A percentile compares a stretch with the other conserved stretches of the same genome.
phyloP scores from a whole-genome alignment of 2,113 vertebrate species.

The Caranx ignobilis region DNA sequence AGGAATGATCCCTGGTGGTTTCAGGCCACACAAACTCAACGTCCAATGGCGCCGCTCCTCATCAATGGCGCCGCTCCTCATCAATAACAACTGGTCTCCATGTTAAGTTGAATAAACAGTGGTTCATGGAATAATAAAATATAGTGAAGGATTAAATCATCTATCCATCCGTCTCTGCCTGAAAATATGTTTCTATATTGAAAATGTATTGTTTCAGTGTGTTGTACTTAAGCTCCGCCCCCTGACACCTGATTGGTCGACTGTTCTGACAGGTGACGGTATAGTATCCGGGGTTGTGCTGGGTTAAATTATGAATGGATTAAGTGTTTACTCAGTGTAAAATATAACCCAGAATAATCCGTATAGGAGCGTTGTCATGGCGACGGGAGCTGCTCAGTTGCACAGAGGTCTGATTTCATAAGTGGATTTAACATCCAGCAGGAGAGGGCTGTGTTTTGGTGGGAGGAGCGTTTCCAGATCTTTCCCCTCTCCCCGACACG shows the following conservation, averaged over 20 bases:
- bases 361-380: slow-evolving; percentile 38
- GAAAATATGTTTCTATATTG: too few relatives aligned
- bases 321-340: slow-evolving; percentile 26
- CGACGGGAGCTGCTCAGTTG: slow-evolving; percentile 12
- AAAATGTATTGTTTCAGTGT: too few relatives aligned
- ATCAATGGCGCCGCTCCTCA: too few relatives aligned
- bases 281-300: background rate
- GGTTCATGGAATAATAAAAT: too few relatives aligned
- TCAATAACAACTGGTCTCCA: too few relatives aligned
- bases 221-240: too few relatives aligned
- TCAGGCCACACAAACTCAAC: too few relatives aligned
- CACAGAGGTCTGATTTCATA: slow-evolving; percentile 44
- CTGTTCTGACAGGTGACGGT: background rate
- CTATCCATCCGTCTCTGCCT: too few relatives aligned
- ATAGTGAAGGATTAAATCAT: too few relatives aligned
- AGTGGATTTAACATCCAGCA: slow-evolving; percentile 39
- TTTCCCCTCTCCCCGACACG: background rate
- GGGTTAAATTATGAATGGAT: slow-evolving; percentile 39
- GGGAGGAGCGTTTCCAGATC: slow-evolving; percentile 24
- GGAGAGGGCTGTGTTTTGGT: slow-evolving; percentile 6
- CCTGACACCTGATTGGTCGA: background rate
- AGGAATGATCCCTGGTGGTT: too few relatives aligned
- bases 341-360: slow-evolving; percentile 20
- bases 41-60: too few relatives aligned
- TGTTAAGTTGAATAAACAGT: too few relatives aligned